These are phyloP conservation scores for Scaptomyza hsui DNA, from an alignment of 1,140 invertebrate species.

Conservation along the genomic window DNA sequence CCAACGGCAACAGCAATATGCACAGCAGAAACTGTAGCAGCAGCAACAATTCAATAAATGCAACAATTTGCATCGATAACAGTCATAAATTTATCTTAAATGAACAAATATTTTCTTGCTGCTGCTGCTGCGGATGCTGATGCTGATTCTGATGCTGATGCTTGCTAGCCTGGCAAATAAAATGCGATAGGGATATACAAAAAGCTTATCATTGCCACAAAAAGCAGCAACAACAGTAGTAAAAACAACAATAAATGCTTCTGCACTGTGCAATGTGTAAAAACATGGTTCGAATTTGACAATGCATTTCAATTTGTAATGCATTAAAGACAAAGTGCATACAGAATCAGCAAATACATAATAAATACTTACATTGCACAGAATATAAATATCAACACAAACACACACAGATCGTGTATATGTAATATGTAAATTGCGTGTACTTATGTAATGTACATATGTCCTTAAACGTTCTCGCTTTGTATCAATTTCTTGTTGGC, in stretches of 20 bases:
- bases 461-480: background rate
- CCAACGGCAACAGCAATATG: conserved; percentile 36
- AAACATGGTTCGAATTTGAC: conserved; percentile 47
- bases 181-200: conserved; percentile 69
- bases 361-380: conserved; percentile 20
- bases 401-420: background rate
- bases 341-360: conserved; percentile 28
- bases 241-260: conserved; percentile 42
- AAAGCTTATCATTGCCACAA: conserved; percentile 75
- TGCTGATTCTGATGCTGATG: conserved; percentile 1
- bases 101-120: conserved; percentile 81
- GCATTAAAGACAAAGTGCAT: conserved; percentile 52
- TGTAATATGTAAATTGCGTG: background rate
- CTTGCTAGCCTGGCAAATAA: conserved; percentile 67
- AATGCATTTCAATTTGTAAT: conserved; percentile 74
- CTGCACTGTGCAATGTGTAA: no score
- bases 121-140: conserved; percentile 46
- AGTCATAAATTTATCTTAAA: conserved; percentile 82
- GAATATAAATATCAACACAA: background rate
- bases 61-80: conserved; percentile 77
- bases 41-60: conserved; percentile 77
- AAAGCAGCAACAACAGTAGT: conserved; percentile 43
- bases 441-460: background rate
- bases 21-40: conserved; percentile 14
- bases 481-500: conserved; percentile 5